A percentile compares a stretch with the other conserved stretches of the same genome.
phyloP scores from a whole-genome alignment of 2,888 invertebrate species.

The Papilio elwesi region DNA sequence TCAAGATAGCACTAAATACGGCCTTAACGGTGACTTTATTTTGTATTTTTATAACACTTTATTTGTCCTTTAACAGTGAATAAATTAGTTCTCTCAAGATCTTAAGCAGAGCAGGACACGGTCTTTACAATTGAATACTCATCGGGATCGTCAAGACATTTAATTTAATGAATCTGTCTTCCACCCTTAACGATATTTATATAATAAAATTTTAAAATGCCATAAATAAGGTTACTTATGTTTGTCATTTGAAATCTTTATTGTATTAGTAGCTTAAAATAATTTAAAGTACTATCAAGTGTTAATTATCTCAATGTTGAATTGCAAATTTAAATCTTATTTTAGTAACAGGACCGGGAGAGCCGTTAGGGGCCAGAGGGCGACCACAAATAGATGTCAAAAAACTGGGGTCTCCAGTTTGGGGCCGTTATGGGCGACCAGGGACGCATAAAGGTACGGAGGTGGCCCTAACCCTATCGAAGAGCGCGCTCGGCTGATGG shows the following conservation, averaged over 20 bases:
- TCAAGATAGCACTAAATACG: no score
- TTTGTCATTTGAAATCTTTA: neutral
- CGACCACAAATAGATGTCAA: slow-evolving; percentile 84
- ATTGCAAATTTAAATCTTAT: slow-evolving; percentile 54
- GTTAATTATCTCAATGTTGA: slow-evolving; percentile 41
- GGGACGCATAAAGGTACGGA: slow-evolving; percentile 83
- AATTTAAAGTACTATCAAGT: slow-evolving; percentile 26
- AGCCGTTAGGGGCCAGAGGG: slow-evolving; percentile 74
- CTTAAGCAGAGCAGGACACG: no score
- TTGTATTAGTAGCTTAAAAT: slow-evolving; percentile 22
- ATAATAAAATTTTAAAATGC: no score
- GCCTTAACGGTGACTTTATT: no score
- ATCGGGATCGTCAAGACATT: no score
- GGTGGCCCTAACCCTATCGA: slow-evolving; percentile 83
- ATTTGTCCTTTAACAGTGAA: no score
- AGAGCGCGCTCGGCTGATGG: slow-evolving; percentile 80
- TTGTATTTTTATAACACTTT: no score
- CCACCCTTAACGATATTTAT: no score
- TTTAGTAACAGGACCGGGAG: slow-evolving; percentile 52
- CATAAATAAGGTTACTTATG: neutral
- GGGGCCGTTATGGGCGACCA: slow-evolving; percentile 77
- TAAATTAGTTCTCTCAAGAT: no score
- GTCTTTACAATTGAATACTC: no score
- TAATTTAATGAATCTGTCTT: no score
- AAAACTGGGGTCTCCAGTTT: slow-evolving; percentile 77